Evolutionary conservation across 2,113 vertebrate genomes (phyloP).

Genomic region (Apeltes quadracus): DNA sequence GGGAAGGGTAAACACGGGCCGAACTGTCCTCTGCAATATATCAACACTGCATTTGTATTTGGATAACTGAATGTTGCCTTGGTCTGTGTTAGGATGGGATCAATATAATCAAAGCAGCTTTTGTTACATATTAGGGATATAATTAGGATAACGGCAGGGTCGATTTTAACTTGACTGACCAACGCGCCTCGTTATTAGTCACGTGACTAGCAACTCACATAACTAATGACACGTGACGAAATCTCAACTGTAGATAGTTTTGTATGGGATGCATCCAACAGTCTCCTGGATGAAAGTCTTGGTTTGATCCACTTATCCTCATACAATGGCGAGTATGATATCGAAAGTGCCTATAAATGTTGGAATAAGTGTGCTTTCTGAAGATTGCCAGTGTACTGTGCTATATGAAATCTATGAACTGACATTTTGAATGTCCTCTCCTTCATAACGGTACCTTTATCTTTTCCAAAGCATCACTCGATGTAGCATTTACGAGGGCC

Average conservation of each 20-base stretch:
- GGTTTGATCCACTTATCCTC: too few species aligned
- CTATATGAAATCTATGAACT: slow-evolving; percentile 61
- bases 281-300: too few species aligned
- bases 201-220: too few species aligned
- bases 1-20: not conserved
- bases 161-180: too few species aligned
- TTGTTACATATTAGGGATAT: not conserved
- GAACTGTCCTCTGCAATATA: not conserved
- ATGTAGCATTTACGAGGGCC: not conserved
- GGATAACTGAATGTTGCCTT: not conserved
- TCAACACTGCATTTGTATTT: not conserved
- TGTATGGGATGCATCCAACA: too few species aligned
- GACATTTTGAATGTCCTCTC: slow-evolving; percentile 67
- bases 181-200: too few species aligned
- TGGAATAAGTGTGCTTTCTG: not conserved
- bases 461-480: slow-evolving; percentile 26
- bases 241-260: too few species aligned
- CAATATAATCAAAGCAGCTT: slow-evolving; percentile 5
- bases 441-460: slow-evolving; percentile 60
- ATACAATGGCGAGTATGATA: too few species aligned
- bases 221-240: too few species aligned
- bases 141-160: not conserved
- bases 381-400: slow-evolving; percentile 51
- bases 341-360: too few species aligned
- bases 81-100: not conserved